phyloP scores from a whole-genome alignment of 2,113 vertebrate species.

The Heterotis niloticus region DNA sequence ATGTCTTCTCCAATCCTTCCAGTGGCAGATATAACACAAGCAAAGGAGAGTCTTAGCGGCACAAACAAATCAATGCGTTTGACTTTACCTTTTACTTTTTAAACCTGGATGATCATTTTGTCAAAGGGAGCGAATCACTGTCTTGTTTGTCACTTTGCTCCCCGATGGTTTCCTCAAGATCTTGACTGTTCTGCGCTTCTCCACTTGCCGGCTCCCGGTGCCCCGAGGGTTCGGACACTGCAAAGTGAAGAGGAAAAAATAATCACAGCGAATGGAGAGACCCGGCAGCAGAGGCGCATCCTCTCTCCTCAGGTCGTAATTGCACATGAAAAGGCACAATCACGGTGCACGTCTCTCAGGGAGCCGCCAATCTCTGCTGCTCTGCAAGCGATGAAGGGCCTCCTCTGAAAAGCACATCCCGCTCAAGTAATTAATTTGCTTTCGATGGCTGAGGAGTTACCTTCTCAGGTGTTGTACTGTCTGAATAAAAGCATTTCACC shows the following conservation, averaged over 20 bases:
- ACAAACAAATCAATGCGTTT: too few species aligned
- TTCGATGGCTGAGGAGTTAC: background rate
- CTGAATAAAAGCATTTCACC: slow-evolving; percentile 1
- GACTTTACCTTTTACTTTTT: too few species aligned
- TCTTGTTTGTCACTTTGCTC: background rate
- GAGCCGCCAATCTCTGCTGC: background rate
- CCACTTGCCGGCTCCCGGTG: background rate
- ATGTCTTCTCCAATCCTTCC: too few species aligned
- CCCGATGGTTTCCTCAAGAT: background rate
- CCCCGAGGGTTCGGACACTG: background rate
- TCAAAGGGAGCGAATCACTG: too few species aligned
- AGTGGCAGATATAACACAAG: too few species aligned
- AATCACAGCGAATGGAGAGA: background rate
- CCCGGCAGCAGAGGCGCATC: background rate
- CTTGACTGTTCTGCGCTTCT: background rate
- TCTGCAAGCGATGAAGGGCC: background rate
- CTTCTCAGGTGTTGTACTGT: background rate
- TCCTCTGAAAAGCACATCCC: background rate
- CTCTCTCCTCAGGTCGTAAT: slow-evolving; percentile 2
- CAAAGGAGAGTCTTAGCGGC: too few species aligned
- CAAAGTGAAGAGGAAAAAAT: background rate
- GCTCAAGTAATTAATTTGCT: slow-evolving; percentile 4
- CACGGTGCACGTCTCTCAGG: background rate
- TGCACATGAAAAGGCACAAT: background rate
- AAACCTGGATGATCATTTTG: too few species aligned